Base-by-base conservation (phyloP, 2,797 vertebrate genomes). In the Zalophus californianus region DNA sequence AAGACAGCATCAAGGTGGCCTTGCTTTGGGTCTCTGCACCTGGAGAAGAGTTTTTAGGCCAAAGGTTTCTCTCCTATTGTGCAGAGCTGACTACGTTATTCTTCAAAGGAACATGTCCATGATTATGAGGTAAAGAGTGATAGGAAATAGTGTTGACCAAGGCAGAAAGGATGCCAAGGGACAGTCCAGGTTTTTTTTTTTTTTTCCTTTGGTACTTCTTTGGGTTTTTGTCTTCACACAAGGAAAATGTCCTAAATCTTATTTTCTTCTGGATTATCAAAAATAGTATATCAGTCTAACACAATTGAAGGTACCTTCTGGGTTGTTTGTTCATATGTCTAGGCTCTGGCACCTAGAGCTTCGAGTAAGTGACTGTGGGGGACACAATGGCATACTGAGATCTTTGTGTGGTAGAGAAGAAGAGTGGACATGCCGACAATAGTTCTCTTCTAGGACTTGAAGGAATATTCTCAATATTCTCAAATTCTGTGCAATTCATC, bases 11-110 rank as follows among this genome's bases (percentile, higher is more conserved):
- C 58, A 84, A 62, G n/a, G 72, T 25, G 79, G 93, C 66, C 68
- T 91, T 72, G 62, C 10, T 91, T 82, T 96, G 70, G 32, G 90
- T 92, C 78, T 77, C 90, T 90, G 64, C 92, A 83, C 18, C 72
- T 79, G 90, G 18, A 80, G 23, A 78, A 70, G 16, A 70, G n/a
- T 68, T 72, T 83, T 60, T 25, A 93, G 86, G 10, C 93, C 91
- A 84, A 87, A 86, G 7, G 35, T 64, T 79, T 92, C 38, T 95
- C 96, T 88, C 85, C 92, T 82, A 56, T 54, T 77, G 29, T 2
- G 7, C 14, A 91, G 84, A 78, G 64, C 77, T 89, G 12, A 93
- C 96, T 90, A 75, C 35, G 4, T 88, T 92, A 78, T 90, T 41
- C 96, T 5, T 62, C 13, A 35, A 35, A 91, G 62, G 21, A 90